A percentile compares a stretch with the other conserved stretches of the same genome.
Conservation (phyloP, 1,140 invertebrate genomes). For the Brachionus asplanchnoidis region DNA sequence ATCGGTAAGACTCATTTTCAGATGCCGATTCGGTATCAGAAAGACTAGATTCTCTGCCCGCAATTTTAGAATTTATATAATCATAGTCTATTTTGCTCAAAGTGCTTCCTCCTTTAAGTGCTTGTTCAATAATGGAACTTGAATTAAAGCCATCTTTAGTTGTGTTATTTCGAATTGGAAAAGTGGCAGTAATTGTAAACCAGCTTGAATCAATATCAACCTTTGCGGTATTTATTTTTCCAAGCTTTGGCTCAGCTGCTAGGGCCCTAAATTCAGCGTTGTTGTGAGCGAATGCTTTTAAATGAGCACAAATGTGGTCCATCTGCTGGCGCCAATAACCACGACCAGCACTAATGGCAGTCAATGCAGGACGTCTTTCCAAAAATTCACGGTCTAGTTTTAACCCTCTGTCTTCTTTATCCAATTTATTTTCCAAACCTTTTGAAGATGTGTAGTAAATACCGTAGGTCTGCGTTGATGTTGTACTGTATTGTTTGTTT, state of each 20-base stretch:
- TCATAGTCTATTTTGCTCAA: constrained; percentile 14
- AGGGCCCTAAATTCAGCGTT: constrained; percentile 56
- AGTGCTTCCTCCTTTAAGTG: neutral
- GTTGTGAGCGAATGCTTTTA: constrained; percentile 56
- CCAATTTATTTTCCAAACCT: constrained; percentile 48
- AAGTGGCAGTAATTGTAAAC: constrained; percentile 21
- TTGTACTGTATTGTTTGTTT: constrained; percentile 43
- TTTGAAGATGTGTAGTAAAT: constrained; percentile 55
- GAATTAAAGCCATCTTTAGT: constrained; percentile 23
- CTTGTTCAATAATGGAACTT: neutral
- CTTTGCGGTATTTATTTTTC: constrained; percentile 47
- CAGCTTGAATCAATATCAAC: constrained; percentile 15
- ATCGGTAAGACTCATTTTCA: constrained; percentile 29
- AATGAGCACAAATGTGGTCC: constrained; percentile 56
- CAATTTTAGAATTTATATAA: neutral
- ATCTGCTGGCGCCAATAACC: constrained; percentile 58
- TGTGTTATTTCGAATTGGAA: neutral
- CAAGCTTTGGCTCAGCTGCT: constrained; percentile 42
- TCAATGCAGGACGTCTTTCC: constrained; percentile 52
- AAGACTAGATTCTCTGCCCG: constrained; percentile 20
- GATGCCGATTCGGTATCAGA: constrained; percentile 18
- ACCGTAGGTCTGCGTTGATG: constrained; percentile 54
- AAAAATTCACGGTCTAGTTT: constrained; percentile 52
- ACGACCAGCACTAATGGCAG: constrained; percentile 56
- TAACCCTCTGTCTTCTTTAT: constrained; percentile 47